Evolutionary conservation across 2,113 vertebrate genomes (phyloP), one percentile per base, ranked within the genome.

Genomic region (Callorhinus ursinus): DNA sequence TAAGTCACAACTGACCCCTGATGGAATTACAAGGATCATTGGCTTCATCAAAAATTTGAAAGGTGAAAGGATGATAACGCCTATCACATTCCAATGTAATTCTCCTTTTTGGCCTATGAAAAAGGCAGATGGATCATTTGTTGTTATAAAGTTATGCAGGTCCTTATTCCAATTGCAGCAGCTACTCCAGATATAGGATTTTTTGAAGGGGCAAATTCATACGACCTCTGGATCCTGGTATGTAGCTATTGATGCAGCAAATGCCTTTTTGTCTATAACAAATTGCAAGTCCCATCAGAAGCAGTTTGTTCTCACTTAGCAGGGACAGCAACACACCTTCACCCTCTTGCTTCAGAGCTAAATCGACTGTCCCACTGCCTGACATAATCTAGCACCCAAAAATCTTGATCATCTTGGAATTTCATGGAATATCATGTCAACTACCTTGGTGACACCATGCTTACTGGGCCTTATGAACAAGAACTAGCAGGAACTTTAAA

Each of bases 401-500:
- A 22, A 67, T 81, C 49, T 79, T 89, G 84, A 77, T 49, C 42
- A 92, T 69, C 19, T 53, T 92, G 85, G 85, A 67, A 88, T 93
- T 86, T 93, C 57, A 89, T 3, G 42, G 21, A 95, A 18, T 74
- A 92, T 55, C 26, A 76, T 33, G 26, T 61, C n/a, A 82, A 59
- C 24, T 65, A 55, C 55, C 46, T 24, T 82, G 42, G 71, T 15
- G 2, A 85, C 80, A 46, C 85, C 39, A 88, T 86, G 69, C 15
- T 94, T 76, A 82, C n/a, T 71, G 36, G 28, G 8, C 14, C 36
- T 67, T 88, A 67, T 33, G 57, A 96, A 36, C n/a, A 76, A 21
- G 79, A 89, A 85, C 15, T 53, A 39, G n/a, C 31, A 94, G 53
- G 65, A 49, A 42, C 11, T 74, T 69, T 69, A 89, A 51, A 85